These are phyloP conservation scores for Meta bourneti DNA, from an alignment of 2,888 invertebrate genomes.

Conservation along the genomic window DNA sequence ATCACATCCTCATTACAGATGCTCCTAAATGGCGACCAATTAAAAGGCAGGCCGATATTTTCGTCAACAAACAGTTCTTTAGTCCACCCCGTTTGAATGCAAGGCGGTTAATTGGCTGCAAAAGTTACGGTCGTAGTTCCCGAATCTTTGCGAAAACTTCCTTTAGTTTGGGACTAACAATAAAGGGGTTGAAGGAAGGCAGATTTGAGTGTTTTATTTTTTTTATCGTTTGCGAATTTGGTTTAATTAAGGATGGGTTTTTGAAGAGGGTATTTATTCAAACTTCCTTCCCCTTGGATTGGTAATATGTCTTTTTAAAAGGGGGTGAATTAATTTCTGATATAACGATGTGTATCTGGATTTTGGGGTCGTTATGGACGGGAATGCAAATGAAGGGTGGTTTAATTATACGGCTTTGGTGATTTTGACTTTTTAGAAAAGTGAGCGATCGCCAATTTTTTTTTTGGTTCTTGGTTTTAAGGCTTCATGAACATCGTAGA, in stretches of 20 bases:
- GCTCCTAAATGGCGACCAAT: neutral
- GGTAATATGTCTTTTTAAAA: neutral
- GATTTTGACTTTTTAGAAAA: neutral
- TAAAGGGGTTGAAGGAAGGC: neutral
- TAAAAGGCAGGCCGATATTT: neutral
- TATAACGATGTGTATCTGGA: neutral
- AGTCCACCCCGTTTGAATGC: neutral
- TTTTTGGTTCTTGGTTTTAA: no score
- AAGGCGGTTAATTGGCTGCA: neutral
- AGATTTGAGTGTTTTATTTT: neutral
- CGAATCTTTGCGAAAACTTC: neutral
- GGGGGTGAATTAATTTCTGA: neutral
- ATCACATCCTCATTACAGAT: neutral
- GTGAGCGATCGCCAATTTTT: no score
- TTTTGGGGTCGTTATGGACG: neutral
- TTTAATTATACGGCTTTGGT: neutral
- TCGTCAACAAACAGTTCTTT: neutral
- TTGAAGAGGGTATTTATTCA: neutral
- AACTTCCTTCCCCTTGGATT: neutral
- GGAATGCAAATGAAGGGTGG: neutral
- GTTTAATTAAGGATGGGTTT: neutral
- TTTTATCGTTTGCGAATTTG: neutral
- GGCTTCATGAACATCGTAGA: no score
- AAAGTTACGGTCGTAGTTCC: no score
- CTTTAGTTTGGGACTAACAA: neutral